Percentiles rank a stretch among this genome's conserved stretches.
Evolutionary conservation across 2,797 vertebrate genomes (phyloP).

Genomic region (Coilia nasus): DNA sequence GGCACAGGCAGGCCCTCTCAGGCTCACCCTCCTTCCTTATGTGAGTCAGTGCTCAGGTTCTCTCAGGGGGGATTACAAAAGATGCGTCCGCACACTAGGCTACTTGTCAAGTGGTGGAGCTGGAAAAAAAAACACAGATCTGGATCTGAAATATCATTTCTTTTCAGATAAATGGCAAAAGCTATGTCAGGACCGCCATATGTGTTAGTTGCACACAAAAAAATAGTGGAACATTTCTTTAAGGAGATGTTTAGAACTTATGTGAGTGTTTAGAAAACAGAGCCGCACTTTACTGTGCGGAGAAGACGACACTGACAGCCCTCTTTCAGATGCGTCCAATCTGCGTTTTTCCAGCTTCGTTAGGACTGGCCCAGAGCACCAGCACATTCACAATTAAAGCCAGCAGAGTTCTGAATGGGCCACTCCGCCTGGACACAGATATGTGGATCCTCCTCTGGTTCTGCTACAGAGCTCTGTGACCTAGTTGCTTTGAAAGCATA

Average conservation of each 20-base stretch:
- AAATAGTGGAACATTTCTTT: background rate
- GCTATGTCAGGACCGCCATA: background rate
- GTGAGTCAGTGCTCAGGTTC: background rate
- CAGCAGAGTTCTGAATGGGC: slow-evolving; percentile 29
- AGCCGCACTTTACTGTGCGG: background rate
- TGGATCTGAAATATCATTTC: background rate
- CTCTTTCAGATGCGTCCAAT: slow-evolving; percentile 2
- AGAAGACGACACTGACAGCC: background rate
- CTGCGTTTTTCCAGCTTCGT: slow-evolving; percentile 22
- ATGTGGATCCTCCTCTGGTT: background rate
- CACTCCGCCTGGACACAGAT: slow-evolving; percentile 24
- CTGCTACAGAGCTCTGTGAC: slow-evolving; percentile 34
- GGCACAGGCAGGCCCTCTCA: background rate
- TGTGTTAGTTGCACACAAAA: background rate
- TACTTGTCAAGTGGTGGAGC: background rate
- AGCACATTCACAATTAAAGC: slow-evolving; percentile 27
- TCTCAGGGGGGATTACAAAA: background rate
- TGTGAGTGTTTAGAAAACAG: background rate
- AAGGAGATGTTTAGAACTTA: background rate
- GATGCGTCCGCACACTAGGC: background rate
- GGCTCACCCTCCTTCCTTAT: background rate
- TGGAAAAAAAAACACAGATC: background rate
- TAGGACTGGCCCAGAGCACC: background rate
- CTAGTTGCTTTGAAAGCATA: slow-evolving; percentile 44
- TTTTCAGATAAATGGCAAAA: background rate